Conservation (phyloP, 2,113 vertebrate genomes). For the Pelmatolapia mariae region DNA sequence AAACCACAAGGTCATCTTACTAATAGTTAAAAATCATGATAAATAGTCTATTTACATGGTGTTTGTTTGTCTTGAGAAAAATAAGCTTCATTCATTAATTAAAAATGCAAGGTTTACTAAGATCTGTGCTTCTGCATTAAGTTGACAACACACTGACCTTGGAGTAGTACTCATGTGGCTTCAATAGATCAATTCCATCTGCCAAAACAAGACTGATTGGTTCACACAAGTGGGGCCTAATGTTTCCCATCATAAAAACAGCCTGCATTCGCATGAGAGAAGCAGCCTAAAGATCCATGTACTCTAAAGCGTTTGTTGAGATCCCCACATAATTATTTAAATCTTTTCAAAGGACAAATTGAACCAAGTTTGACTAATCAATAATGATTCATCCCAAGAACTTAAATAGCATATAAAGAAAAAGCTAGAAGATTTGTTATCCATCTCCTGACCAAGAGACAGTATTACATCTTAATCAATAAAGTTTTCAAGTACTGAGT, state of each 20-base stretch:
- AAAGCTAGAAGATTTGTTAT: background rate
- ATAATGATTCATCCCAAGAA: background rate
- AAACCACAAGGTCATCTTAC: background rate
- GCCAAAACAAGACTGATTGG: conserved; percentile 12
- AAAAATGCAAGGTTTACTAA: background rate
- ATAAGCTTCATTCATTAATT: background rate
- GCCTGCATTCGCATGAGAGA: background rate
- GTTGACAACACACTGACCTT: conserved; percentile 14
- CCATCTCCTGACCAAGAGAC: background rate
- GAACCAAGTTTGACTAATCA: background rate
- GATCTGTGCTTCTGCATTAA: background rate
- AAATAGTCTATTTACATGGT: background rate
- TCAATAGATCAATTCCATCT: conserved; percentile 10
- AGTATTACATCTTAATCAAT: background rate
- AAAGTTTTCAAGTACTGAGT: too few relatives aligned
- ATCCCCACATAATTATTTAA: background rate
- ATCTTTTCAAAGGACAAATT: background rate
- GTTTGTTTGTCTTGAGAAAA: background rate
- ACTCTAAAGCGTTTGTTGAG: background rate
- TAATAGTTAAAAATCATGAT: background rate
- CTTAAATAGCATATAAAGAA: background rate
- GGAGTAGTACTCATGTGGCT: background rate
- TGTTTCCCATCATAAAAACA: background rate
- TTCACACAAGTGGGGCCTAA: background rate
- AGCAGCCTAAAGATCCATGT: background rate